Evolutionary conservation across 2,888 invertebrate species (phyloP).

Genomic region (Fragum whitleyi): DNA sequence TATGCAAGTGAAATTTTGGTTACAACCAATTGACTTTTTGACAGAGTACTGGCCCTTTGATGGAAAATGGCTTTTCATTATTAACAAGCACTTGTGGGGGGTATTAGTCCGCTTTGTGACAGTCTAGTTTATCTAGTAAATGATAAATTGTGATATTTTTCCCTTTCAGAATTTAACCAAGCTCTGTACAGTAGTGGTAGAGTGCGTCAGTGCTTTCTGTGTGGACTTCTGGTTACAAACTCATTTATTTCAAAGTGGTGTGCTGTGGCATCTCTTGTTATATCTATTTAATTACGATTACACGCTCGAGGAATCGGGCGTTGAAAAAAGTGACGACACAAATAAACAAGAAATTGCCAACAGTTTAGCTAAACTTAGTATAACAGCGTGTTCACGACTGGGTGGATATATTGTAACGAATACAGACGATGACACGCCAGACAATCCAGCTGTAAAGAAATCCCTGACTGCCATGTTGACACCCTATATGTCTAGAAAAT

Average conservation of each 20-base stretch:
- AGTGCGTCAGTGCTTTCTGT: constrained; percentile 94
- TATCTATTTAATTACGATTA: constrained; percentile 98
- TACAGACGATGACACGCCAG: constrained; percentile 87
- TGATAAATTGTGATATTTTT: background rate
- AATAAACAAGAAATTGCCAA: constrained; percentile 97
- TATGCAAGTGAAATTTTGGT: no score
- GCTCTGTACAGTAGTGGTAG: constrained; percentile 94
- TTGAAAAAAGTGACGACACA: constrained; percentile 92
- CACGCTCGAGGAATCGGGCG: constrained; percentile 96
- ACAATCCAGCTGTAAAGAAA: constrained; percentile 89
- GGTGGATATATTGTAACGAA: constrained; percentile 87
- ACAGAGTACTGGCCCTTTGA: no score
- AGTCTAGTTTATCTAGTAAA: no score
- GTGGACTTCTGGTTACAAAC: constrained; percentile 93
- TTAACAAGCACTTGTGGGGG: no score
- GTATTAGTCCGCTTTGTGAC: no score
- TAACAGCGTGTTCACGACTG: constrained; percentile 93
- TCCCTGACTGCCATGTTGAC: constrained; percentile 91
- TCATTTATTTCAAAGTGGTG: constrained; percentile 88
- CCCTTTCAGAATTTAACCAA: constrained; percentile 89
- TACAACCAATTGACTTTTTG: no score
- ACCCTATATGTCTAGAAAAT: constrained; percentile 92
- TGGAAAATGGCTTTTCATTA: no score
- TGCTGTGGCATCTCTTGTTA: constrained; percentile 95
- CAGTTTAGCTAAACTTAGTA: constrained; percentile 94